Percentiles rank a stretch among this genome's conserved stretches.
phyloP scores from a whole-genome alignment of 2,797 vertebrate genomes.

The Nannoperca australis region DNA sequence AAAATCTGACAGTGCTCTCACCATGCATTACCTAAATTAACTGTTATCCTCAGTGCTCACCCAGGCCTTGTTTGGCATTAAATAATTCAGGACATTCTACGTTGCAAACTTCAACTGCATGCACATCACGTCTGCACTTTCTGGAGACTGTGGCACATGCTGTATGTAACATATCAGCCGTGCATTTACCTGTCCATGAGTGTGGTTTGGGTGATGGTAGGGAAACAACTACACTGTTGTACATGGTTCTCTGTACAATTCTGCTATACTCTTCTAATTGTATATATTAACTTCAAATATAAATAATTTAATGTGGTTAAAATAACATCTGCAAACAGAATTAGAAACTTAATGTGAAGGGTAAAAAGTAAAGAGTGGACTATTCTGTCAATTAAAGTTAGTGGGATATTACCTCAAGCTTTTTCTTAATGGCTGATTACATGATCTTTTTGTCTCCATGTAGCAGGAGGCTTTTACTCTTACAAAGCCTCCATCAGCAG shows the following conservation, averaged over 20 bases:
- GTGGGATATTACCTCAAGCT: slow-evolving; percentile 45
- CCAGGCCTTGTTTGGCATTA: slow-evolving; percentile 78
- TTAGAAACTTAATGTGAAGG: slow-evolving; percentile 2
- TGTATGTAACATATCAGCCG: slow-evolving; percentile 60
- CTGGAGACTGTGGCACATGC: slow-evolving; percentile 53
- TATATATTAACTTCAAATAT: slow-evolving; percentile 4
- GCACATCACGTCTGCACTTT: slow-evolving; percentile 70
- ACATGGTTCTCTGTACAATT: slow-evolving; percentile 31
- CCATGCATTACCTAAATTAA: slow-evolving; percentile 79
- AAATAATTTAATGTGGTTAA: slow-evolving; percentile 18
- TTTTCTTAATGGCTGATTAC: slow-evolving; percentile 53
- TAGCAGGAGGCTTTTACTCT: slow-evolving; percentile 52
- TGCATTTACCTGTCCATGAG: slow-evolving; percentile 59
- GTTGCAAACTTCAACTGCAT: slow-evolving; percentile 74
- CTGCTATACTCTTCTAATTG: neutral
- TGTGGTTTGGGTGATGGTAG: slow-evolving; percentile 52
- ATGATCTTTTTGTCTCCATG: slow-evolving; percentile 50
- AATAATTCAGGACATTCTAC: slow-evolving; percentile 81
- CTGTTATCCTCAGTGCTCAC: slow-evolving; percentile 74
- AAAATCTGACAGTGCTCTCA: slow-evolving; percentile 70
- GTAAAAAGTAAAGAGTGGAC: slow-evolving; percentile 5
- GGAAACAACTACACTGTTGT: slow-evolving; percentile 18
- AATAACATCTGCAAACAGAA: slow-evolving; percentile 24
- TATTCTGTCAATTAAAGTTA: slow-evolving; percentile 39
- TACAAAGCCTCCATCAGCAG: slow-evolving; percentile 58